phyloP scores from a whole-genome alignment of 2,888 invertebrate genomes.

The Lochmaea crataegi region DNA sequence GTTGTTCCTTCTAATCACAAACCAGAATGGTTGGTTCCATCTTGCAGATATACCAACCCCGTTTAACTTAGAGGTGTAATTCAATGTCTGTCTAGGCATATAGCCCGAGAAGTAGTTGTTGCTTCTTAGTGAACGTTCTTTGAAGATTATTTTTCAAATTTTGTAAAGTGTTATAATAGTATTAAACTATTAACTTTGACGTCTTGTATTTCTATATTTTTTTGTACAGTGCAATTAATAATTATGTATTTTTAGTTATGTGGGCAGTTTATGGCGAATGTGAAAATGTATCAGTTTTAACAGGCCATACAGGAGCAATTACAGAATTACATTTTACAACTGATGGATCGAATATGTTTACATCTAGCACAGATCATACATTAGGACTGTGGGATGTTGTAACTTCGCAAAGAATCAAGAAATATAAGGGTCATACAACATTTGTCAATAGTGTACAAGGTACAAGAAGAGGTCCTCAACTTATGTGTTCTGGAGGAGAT shows the following conservation, averaged over 20 bases:
- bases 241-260: slow-evolving; percentile 71
- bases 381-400: slow-evolving; percentile 96
- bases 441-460: slow-evolving; percentile 82
- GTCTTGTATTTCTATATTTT: too few species aligned
- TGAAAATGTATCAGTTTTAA: slow-evolving; percentile 93
- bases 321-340: slow-evolving; percentile 92
- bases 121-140: too few species aligned
- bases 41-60: too few species aligned
- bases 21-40: too few species aligned
- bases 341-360: slow-evolving; percentile 86
- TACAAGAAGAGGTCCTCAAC: slow-evolving; percentile 88
- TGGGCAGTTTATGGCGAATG: slow-evolving; percentile 99
- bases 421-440: slow-evolving; percentile 84
- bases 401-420: slow-evolving; percentile 88
- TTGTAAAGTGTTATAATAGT: too few species aligned
- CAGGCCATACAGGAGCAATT: slow-evolving; percentile 94
- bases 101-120: too few species aligned
- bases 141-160: too few species aligned
- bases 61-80: too few species aligned
- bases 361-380: slow-evolving; percentile 95
- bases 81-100: too few species aligned
- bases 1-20: too few species aligned
- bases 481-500: slow-evolving; percentile 94
- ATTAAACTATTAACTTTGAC: too few species aligned
- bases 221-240: background rate